These are phyloP conservation scores for Zoanthus sansibaricus DNA, from an alignment of 92 coral and sea anemone species.

Conservation along the genomic window DNA sequence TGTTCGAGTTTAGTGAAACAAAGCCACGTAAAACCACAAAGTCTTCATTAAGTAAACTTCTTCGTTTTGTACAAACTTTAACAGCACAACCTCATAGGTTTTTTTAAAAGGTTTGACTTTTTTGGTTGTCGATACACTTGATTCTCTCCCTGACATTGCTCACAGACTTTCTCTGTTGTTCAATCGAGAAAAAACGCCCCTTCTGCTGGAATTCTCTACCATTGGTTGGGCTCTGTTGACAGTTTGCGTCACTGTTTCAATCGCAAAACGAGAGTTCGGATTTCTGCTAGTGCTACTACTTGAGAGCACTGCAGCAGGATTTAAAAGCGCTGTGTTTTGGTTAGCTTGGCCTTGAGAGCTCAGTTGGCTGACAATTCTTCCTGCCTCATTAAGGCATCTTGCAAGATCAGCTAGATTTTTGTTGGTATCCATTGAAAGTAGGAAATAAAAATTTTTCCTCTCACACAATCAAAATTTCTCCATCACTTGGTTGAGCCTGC, in stretches of 20 bases:
- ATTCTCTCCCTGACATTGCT: conserved; percentile 9
- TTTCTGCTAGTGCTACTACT: conserved; percentile 19
- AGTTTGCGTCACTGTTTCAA: not conserved
- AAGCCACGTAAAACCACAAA: conserved; percentile 18
- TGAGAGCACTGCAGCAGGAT: not conserved
- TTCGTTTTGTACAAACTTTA: not conserved
- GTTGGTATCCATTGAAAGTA: not conserved
- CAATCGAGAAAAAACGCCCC: conserved; percentile 3
- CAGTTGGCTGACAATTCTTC: conserved; percentile 29
- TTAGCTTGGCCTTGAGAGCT: conserved; percentile 12
- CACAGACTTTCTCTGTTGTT: conserved; percentile 42
- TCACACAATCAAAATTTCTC: not conserved
- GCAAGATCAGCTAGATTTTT: conserved; percentile 30
- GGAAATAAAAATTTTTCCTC: not conserved
- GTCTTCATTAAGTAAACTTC: conserved; percentile 13
- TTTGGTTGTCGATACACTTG: conserved; percentile 34
- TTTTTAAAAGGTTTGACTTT: conserved; percentile 31
- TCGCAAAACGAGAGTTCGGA: not conserved
- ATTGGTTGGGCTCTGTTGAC: conserved; percentile 23
- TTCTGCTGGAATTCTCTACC: conserved; percentile 43
- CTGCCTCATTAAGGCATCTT: conserved; percentile 35
- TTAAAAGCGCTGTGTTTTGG: conserved; percentile 1
- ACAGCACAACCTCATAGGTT: conserved; percentile 10
- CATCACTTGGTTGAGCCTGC: not conserved
- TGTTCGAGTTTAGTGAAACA: conserved; percentile 27